Evolutionary conservation across 2,888 invertebrate species (phyloP).

Genomic region (Esperia sulphurella): DNA sequence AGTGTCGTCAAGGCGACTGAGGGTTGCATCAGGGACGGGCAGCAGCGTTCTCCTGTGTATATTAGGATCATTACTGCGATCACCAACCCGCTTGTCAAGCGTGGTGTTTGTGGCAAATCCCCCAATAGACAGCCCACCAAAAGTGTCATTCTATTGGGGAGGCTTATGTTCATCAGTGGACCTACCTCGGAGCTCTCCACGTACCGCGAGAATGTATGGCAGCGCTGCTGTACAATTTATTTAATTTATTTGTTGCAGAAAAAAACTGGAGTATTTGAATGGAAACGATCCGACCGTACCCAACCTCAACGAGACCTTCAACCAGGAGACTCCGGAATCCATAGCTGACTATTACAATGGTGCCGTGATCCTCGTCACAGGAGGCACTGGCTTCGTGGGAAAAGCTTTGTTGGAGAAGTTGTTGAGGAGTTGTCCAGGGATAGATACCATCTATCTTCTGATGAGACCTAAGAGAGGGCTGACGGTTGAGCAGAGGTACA

Average conservation of each 20-base stretch:
- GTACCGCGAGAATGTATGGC: no score
- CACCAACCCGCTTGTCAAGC: no score
- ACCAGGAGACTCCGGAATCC: conserved; percentile 37
- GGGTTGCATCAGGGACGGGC: no score
- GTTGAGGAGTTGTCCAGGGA: conserved; percentile 88
- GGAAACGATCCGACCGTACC: conserved; percentile 52
- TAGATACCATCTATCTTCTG: conserved; percentile 88
- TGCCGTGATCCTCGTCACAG: conserved; percentile 76
- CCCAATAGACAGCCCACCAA: no score
- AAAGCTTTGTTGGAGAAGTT: conserved; percentile 96
- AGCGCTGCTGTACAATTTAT: no score
- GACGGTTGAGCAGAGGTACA: conserved; percentile 83
- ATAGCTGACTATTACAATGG: conserved; percentile 76
- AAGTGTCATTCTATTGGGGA: no score
- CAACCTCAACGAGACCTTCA: conserved; percentile 35
- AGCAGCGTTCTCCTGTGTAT: no score
- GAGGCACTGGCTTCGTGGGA: conserved; percentile 91
- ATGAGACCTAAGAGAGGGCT: conserved; percentile 87
- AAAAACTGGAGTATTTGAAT: conserved; percentile 50
- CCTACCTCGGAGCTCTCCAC: no score
- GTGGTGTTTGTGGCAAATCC: no score
- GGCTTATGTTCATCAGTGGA: no score
- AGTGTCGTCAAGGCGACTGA: no score
- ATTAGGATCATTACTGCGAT: no score
- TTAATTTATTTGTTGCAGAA: conserved; percentile 26